Percentiles rank a stretch among this genome's conserved stretches.
Conservation (phyloP, 2,888 invertebrate genomes). For the Fissipunctia ypsillon region DNA sequence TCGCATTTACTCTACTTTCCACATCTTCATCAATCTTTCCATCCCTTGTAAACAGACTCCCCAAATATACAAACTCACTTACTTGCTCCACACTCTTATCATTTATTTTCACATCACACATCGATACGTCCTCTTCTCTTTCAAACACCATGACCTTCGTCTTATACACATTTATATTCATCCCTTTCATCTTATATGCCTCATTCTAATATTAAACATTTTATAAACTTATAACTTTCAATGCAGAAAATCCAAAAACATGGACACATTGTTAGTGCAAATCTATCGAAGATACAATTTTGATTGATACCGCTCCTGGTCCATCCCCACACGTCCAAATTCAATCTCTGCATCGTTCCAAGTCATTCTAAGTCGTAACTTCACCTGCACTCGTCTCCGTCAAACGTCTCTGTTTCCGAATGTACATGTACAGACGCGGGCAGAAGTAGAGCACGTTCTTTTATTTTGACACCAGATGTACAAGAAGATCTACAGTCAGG, state of each 20-base stretch:
- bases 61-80: too few relatives aligned
- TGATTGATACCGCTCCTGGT: neutral
- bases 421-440: conserved; percentile 36
- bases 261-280: neutral
- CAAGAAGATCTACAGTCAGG: conserved; percentile 40
- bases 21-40: too few relatives aligned
- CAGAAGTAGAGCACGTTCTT: conserved; percentile 53
- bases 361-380: conserved; percentile 18
- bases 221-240: neutral
- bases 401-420: conserved; percentile 37
- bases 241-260: neutral
- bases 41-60: too few relatives aligned
- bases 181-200: too few relatives aligned
- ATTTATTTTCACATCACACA: too few relatives aligned
- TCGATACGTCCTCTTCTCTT: too few relatives aligned
- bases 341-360: neutral
- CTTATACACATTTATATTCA: too few relatives aligned
- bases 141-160: too few relatives aligned
- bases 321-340: neutral
- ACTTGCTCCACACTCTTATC: too few relatives aligned
- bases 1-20: too few relatives aligned
- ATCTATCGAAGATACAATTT: neutral
- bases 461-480: conserved; percentile 57
- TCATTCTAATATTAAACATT: too few relatives aligned
- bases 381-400: conserved; percentile 21